phyloP scores from a whole-genome alignment of 1,140 invertebrate genomes.

The Hylaeus volcanicus region DNA sequence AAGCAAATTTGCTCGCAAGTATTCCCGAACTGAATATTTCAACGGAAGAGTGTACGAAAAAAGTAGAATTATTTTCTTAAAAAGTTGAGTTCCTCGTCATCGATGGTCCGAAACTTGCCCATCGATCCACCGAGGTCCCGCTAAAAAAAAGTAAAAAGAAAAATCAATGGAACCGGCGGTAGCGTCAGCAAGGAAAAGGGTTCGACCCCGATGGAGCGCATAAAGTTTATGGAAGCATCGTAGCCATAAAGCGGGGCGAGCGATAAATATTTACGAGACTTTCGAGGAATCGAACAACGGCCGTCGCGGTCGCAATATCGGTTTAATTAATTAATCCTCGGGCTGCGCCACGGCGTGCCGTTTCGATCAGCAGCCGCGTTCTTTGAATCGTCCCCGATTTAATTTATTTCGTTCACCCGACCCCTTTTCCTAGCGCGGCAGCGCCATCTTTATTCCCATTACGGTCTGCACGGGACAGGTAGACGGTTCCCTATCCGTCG shows the following conservation, averaged over 20 bases:
- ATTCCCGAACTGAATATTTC: not conserved
- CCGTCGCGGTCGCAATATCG: slow-evolving; percentile 47
- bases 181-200: slow-evolving; percentile 19
- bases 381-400: slow-evolving; percentile 44
- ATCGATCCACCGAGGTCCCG: not conserved
- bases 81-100: not conserved
- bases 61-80: too few species aligned
- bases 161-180: slow-evolving; percentile 2
- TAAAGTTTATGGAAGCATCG: slow-evolving; percentile 26
- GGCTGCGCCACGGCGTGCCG: slow-evolving; percentile 29
- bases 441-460: slow-evolving; percentile 6
- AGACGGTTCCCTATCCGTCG: not conserved
- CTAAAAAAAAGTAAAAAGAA: slow-evolving; percentile 14
- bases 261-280: slow-evolving; percentile 57
- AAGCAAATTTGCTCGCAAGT: not conserved
- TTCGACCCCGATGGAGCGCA: not conserved
- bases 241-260: slow-evolving; percentile 17
- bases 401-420: slow-evolving; percentile 26
- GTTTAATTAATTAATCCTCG: slow-evolving; percentile 64
- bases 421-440: not conserved
- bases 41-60: too few species aligned
- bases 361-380: slow-evolving; percentile 52
- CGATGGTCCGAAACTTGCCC: slow-evolving; percentile 2
- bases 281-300: slow-evolving; percentile 42
- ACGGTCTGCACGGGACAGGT: not conserved